These are phyloP conservation scores for Monoplex corrugatus DNA, from an alignment of 2,888 invertebrate species.

Conservation along the genomic window DNA sequence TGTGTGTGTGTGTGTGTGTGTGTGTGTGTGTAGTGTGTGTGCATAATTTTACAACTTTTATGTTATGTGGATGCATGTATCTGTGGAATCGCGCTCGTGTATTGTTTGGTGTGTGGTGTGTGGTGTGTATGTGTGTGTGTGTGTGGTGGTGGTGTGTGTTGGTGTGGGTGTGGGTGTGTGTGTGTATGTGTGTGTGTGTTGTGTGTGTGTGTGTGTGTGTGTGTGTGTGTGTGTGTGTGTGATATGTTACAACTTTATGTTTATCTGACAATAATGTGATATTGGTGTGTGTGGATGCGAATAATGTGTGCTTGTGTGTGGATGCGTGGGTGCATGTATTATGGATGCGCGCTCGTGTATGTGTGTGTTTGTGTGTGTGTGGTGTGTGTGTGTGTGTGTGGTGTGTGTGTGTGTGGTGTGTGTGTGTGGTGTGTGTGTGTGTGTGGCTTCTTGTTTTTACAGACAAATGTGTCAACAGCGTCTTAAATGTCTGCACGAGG, in stretches of 20 bases:
- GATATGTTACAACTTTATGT: no score
- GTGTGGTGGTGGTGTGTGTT: neutral
- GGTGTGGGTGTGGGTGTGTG: neutral
- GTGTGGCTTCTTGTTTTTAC: constrained; percentile 34
- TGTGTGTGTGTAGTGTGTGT: neutral
- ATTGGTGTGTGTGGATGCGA: neutral
- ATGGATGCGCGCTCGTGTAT: neutral
- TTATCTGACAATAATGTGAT: neutral
- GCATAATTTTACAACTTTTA: neutral
- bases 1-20: neutral
- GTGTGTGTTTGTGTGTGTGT: constrained; percentile 16
- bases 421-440: constrained; percentile 56
- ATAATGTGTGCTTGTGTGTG: neutral
- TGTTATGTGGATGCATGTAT: neutral
- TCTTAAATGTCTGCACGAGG: constrained; percentile 72
- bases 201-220: neutral
- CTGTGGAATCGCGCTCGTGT: neutral
- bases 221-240: neutral
- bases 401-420: constrained; percentile 25
- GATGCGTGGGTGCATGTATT: neutral
- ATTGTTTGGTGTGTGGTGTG: neutral
- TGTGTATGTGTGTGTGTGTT: neutral
- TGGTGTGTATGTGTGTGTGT: neutral
- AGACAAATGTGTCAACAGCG: no score
- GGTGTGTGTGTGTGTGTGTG: constrained; percentile 5